Base-by-base conservation (phyloP, 2,113 vertebrate genomes). In the Phrynosoma blainvillii region DNA sequence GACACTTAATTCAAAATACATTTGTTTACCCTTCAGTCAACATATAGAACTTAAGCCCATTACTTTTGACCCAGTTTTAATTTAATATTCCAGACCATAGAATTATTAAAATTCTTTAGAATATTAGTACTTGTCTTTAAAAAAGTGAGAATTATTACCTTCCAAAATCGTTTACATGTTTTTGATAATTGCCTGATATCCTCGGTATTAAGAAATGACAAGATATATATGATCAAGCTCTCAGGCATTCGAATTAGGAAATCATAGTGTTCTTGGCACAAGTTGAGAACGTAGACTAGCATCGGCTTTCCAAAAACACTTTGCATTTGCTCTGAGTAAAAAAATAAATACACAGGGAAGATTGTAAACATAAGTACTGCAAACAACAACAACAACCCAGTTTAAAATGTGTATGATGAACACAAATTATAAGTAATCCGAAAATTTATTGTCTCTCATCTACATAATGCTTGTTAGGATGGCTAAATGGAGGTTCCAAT, bases 161-260 rank as follows among this genome's bases (percentile, higher is more conserved):
- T 89, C 70, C 89, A 88, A 80, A 93, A 95, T 36, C 81, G 91
- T 81, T 84, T 94, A 70, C 88, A 88, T 1, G 52, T 93, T 91
- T 95, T 87, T 89, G 90, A 92, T 68, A 93, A 76, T 32, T 94
- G 85, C 77, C 84, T 80, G 90, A 93, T 92, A 56, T 93, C 91
- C 73, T 91, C 65, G 84, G 65, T 71, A 87, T 90, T 88, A 83
- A 95, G 91, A 85, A 96, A 93, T 2, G 70, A 91, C 32, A 92
- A 27, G 62, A 91, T 89, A 32, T 56, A 54, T 73, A 90, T 83
- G 77, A 70, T 81, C 84, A 91, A 4, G 12, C 85, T 87, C 42
- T 94, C n/a, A 32, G 93, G 89, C 82, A 87, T 87, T 87, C 10
- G 12, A 89, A 92, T 4, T 5, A 95, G 86, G 59, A 93, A 95